Conservation (phyloP, 2,113 vertebrate genomes). For the Oryctolagus cuniculus region DNA sequence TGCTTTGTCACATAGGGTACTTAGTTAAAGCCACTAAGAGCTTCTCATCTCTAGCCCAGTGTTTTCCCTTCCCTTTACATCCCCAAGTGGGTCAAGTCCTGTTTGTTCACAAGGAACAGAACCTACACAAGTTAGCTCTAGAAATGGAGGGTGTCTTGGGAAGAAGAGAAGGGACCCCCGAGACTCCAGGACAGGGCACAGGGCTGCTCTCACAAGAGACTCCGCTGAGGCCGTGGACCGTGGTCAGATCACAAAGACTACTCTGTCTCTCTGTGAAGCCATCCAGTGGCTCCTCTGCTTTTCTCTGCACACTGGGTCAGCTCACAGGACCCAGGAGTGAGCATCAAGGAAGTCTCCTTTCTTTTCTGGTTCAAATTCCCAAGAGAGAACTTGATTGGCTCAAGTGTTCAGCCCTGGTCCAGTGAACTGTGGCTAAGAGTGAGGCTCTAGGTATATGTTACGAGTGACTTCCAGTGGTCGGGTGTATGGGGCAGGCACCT, state of each 20-base stretch:
- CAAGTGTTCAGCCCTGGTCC: not conserved
- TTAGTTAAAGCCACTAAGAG: not conserved
- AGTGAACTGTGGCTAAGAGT: not conserved
- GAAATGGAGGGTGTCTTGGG: not conserved
- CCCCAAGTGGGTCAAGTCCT: not conserved
- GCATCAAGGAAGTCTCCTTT: slow-evolving; percentile 4
- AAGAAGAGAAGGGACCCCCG: not conserved
- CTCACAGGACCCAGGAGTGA: not conserved
- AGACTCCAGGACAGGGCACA: not conserved
- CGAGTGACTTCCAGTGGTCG: not conserved
- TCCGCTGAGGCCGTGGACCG: not conserved
- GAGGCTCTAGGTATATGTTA: not conserved
- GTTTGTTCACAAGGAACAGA: not conserved
- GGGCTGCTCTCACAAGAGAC: not conserved
- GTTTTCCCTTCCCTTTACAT: not conserved
- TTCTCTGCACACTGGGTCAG: not conserved
- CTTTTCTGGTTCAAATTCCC: not conserved
- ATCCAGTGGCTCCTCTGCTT: not conserved
- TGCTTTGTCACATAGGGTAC: not conserved
- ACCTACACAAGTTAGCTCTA: not conserved
- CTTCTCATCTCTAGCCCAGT: not conserved
- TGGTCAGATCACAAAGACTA: not conserved
- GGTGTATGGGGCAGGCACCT: not conserved
- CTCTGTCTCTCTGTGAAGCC: not conserved
- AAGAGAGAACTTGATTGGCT: slow-evolving; percentile 12